These are phyloP conservation scores for Drosophila nigrodunni DNA, from an alignment of 1,140 invertebrate species.

Conservation along the genomic window DNA sequence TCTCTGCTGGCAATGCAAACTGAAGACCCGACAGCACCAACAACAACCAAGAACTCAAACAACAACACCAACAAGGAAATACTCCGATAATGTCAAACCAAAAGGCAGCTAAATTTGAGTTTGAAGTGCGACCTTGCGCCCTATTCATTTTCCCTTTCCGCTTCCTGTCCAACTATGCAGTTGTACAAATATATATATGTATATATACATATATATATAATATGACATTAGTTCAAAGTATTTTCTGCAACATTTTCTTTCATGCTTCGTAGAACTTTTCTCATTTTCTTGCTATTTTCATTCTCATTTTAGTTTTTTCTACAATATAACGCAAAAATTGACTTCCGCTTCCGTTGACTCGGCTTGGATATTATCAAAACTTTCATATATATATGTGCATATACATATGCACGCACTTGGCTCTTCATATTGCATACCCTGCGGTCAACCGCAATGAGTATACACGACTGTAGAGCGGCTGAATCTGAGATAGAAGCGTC, in stretches of 20 bases:
- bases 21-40: slow-evolving; percentile 34
- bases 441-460: neutral
- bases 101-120: slow-evolving; percentile 70
- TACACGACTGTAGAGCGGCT: neutral
- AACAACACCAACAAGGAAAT: slow-evolving; percentile 36
- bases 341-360: slow-evolving; percentile 69
- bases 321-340: slow-evolving; percentile 55
- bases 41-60: slow-evolving; percentile 27
- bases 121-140: slow-evolving; percentile 66
- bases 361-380: slow-evolving; percentile 54
- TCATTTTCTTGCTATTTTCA: slow-evolving; percentile 32
- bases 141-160: slow-evolving; percentile 12
- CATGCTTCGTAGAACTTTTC: slow-evolving; percentile 30
- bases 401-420: slow-evolving; percentile 11
- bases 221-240: slow-evolving; percentile 54
- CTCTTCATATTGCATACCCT: neutral
- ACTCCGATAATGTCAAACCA: slow-evolving; percentile 74
- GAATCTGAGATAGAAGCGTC: too few species aligned
- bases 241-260: slow-evolving; percentile 72
- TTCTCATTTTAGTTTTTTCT: slow-evolving; percentile 72
- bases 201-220: slow-evolving; percentile 20
- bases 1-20: slow-evolving; percentile 24
- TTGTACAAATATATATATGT: slow-evolving; percentile 9
- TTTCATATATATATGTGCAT: slow-evolving; percentile 22
- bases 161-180: slow-evolving; percentile 22